Evolutionary conservation across 1,140 invertebrate species (phyloP), one percentile per base, ranked within the genome.

Genomic region (Trissolcus basalis): DNA sequence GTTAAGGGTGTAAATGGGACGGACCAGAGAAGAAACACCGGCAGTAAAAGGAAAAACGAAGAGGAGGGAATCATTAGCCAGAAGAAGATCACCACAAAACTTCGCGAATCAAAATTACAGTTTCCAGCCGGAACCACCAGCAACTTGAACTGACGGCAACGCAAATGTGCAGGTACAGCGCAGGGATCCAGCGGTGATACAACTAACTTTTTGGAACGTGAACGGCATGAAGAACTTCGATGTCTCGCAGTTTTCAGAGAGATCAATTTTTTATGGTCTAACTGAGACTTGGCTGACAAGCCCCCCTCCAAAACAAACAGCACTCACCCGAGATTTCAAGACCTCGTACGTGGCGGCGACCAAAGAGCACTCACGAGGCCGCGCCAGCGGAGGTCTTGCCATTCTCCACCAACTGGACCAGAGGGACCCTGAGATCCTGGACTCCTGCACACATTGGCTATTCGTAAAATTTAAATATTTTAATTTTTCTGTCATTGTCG

Each of bases 181-280:
- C 44, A 47, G 44, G 4, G 44, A 14, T 13, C 13, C 15, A 5
- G 13, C 7, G 12, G 44, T 12, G 15, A n/a, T 47, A 9, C 44
- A 47, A 12, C 44, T 47, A 9, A 47, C 44, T 11, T 47, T 47
- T 47, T 47, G 44, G 44, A 47, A 47, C 9, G 44, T 47, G 8
- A 3, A 13, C 12, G 15, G 12, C 13, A 47, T 47, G 44, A 14
- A 11, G 13, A 47, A 47, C 9, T 47, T 14, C 9, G 12, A 47
- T 13, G 11, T 9, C 12, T 12, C 13, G 12, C 44, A 12, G 44
- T 47, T 47, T 2, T 8, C 15, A 1, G 44, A 47, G 15, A 13
- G 13, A 47, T n/a, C 36, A 2, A 8, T n/a, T 9, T n/a, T 39
- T n/a, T 39, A 11, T 8, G 36, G 36, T n/a, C 36, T 39, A 2